Percentiles rank a stretch among this genome's conserved stretches.
Conservation (phyloP, 2,797 vertebrate species). For the Pantherophis vulpinus region DNA sequence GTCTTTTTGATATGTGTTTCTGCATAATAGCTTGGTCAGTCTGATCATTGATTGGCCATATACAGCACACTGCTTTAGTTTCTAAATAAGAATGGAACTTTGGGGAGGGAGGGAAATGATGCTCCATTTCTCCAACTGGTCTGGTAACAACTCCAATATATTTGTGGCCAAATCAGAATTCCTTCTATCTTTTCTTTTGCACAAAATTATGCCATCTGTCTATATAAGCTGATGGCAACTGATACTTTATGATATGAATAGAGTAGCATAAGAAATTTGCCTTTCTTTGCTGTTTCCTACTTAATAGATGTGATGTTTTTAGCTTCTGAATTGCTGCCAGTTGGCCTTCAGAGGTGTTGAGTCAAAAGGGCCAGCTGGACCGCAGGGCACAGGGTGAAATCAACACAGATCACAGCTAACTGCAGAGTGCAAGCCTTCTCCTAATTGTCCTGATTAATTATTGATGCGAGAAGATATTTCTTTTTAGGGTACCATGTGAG, state of each 20-base stretch:
- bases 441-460: constrained; percentile 86
- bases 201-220: neutral
- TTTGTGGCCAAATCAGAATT: neutral
- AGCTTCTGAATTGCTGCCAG: neutral
- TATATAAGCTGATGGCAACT: neutral
- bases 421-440: constrained; percentile 63
- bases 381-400: constrained; percentile 54
- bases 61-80: neutral
- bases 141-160: neutral
- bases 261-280: neutral
- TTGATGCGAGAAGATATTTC: constrained; percentile 68
- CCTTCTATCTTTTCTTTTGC: neutral
- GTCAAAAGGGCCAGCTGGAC: neutral
- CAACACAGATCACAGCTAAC: constrained; percentile 77
- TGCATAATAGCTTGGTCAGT: neutral
- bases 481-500: constrained; percentile 56
- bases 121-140: neutral
- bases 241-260: neutral
- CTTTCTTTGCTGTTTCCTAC: neutral
- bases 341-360: neutral
- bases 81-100: neutral
- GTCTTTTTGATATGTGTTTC: neutral
- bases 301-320: neutral
- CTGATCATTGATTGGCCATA: neutral
- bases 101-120: neutral